Evolutionary conservation across 2,888 invertebrate genomes (phyloP), one percentile per base, ranked within the genome.

Genomic region (Gryllus longicercus): DNA sequence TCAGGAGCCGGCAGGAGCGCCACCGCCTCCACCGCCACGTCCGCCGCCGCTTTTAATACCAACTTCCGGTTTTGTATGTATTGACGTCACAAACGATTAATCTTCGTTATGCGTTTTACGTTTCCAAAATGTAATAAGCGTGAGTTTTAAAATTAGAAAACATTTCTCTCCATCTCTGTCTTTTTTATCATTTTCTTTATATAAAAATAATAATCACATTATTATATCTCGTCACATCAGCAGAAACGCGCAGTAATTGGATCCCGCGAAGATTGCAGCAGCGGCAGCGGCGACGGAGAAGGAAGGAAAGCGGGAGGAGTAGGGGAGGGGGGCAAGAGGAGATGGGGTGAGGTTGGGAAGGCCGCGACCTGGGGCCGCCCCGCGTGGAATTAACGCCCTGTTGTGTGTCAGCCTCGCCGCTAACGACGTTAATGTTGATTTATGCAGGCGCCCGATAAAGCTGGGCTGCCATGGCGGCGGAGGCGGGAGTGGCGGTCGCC

Each of bases 51-150:
- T 74, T 80, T 75, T 80, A 80, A 80, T 76, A 80, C 80, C 80
- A 51, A 82, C 81, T 80, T 82, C 81, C 81, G 82, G 82, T 78
- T 80, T 78, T 63, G 63, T n/a, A 79, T 78, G 77, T 79, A 80
- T 80, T 79, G 80, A 82, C 82, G 82, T 80, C 82, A 80, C 25
- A 63, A 50, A 79, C 80, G 80, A 82, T 82, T 82, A 82, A 82
- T 82, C 82, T 82, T 82, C 82, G 80, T 82, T 82, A 80, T 76
- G 63, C 78, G 80, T 74, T 76, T 77, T 74, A 74, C 76, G 51
- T 78, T 78, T 78, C 76, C 77, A 78, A 78, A 78, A 81, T 80
- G 80, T 81, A 81, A 81, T 81, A 81, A 81, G 80, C 81, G 79
- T 75, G 81, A 78, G 79, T 63, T 80, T 81, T 79, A 81, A 81